A percentile compares a stretch with the other conserved stretches of the same genome.
phyloP scores from a whole-genome alignment of 1,140 invertebrate species.

The Brachionus asplanchnoidis region DNA sequence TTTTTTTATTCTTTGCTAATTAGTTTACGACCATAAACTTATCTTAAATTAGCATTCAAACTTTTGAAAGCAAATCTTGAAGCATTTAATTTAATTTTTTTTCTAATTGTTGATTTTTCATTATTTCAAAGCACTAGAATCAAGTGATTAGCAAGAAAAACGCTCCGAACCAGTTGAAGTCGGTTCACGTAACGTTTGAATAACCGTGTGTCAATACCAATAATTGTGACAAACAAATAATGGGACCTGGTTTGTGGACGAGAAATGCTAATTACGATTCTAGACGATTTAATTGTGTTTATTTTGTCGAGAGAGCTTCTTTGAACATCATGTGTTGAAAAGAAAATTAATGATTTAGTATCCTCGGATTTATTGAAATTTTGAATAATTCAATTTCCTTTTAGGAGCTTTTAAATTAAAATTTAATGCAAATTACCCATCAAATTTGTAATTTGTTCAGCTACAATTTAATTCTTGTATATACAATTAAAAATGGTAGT shows the following conservation, averaged over 20 bases:
- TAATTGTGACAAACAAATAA: background rate
- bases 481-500: background rate
- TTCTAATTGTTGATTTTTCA: slow-evolving; percentile 17
- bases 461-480: background rate
- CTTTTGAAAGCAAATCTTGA: background rate
- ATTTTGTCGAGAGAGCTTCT: background rate
- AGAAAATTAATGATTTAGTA: background rate
- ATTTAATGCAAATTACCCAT: background rate
- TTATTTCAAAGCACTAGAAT: slow-evolving; percentile 27
- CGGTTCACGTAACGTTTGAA: slow-evolving; percentile 8
- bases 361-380: background rate
- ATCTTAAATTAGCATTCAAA: background rate
- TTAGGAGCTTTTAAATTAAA: background rate
- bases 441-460: background rate
- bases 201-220: background rate
- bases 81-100: background rate
- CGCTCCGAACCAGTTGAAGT: background rate
- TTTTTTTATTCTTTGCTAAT: background rate
- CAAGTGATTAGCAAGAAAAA: background rate
- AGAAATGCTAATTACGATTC: background rate
- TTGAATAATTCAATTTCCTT: background rate
- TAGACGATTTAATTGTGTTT: background rate
- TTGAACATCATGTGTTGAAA: background rate
- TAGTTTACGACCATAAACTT: background rate
- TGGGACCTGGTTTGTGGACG: background rate